phyloP scores from a whole-genome alignment of 2,113 vertebrate species.

The Perccottus glenii region DNA sequence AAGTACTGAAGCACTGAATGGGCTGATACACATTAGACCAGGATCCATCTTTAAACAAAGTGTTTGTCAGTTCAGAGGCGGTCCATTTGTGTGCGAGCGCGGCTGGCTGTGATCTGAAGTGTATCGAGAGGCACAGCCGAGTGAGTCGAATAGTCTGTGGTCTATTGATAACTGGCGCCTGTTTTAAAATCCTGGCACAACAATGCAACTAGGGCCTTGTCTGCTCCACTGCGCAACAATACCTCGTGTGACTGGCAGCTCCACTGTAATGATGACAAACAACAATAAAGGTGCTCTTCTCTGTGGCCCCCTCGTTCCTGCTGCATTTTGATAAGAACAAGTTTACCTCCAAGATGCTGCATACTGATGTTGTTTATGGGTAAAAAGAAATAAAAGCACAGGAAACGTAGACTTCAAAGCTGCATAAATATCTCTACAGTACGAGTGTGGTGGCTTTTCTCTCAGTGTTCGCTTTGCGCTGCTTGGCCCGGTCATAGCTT shows the following conservation, averaged over 20 bases:
- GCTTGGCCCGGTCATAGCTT: conserved; percentile 65
- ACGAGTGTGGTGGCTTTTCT: conserved; percentile 7
- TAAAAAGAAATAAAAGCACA: no score
- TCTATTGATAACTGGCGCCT: conserved; percentile 82
- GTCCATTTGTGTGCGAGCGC: conserved; percentile 65
- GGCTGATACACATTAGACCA: conserved; percentile 53
- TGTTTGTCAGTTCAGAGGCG: conserved; percentile 54
- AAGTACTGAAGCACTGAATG: conserved; percentile 37
- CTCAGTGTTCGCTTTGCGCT: conserved; percentile 37
- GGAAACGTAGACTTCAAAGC: no score
- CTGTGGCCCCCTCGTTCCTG: conserved; percentile 57
- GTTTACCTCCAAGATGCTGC: conserved; percentile 29
- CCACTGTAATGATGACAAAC: conserved; percentile 71
- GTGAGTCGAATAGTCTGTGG: conserved; percentile 78
- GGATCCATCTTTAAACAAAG: conserved; percentile 63
- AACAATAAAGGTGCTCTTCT: conserved; percentile 68
- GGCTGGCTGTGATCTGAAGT: conserved; percentile 75
- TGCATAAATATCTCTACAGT: no score
- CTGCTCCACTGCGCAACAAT: conserved; percentile 82
- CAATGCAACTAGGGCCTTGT: conserved; percentile 74
- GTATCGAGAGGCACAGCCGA: conserved; percentile 76
- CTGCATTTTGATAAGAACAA: conserved; percentile 69
- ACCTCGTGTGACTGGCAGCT: conserved; percentile 74
- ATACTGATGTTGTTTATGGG: no score
- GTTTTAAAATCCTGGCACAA: conserved; percentile 80